Base-by-base conservation (phyloP, 2,888 invertebrate genomes). In the Palloptera scutellata region DNA sequence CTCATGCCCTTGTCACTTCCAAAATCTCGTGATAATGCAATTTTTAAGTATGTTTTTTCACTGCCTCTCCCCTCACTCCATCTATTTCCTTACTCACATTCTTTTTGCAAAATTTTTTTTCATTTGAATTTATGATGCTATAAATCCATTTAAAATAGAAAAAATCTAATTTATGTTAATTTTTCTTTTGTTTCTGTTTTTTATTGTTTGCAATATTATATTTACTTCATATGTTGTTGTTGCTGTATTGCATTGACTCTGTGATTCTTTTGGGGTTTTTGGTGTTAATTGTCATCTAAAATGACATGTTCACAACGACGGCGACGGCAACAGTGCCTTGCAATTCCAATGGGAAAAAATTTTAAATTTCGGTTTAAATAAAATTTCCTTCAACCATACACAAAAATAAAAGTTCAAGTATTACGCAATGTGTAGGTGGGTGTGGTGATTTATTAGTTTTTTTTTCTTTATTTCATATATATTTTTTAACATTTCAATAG, bases 231-330 rank as follows among this genome's bases (percentile, higher is more conserved):
- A 4, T n/a, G 48, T 48, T n/a, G 13, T 48, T 8, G 48, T n/a
- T 30, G 30, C 6, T 30, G 30, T 30, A n/a, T n/a, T n/a, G n/a
- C n/a, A n/a, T n/a, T n/a, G n/a, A 45, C 13, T 45, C n/a, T 30
- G 13, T 48, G 13, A 15, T 48, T 48, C 11, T 48, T 48, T 48
- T 5, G 4, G 48, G 48, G 8, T 48, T 48, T 73, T 72, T 71
- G 75, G 75, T 73, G 73, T 68, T 79, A 78, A 78, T 79, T 78
- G 78, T 69, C 74, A 71, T 43, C 40, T 61, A 41, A 61, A 64
- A 67, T 73, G 30, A 17, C 45, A 60, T 6, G 30, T 30, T 30
- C 30, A 30, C 30, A 30, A 30, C 30, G 30, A 30, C 30, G 30
- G 6, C 30, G 30, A 30, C 30, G 30, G 6, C 30, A 30, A 30